Evolutionary conservation across 2,888 invertebrate species (phyloP).

Genomic region (Temnothorax rugatulus): DNA sequence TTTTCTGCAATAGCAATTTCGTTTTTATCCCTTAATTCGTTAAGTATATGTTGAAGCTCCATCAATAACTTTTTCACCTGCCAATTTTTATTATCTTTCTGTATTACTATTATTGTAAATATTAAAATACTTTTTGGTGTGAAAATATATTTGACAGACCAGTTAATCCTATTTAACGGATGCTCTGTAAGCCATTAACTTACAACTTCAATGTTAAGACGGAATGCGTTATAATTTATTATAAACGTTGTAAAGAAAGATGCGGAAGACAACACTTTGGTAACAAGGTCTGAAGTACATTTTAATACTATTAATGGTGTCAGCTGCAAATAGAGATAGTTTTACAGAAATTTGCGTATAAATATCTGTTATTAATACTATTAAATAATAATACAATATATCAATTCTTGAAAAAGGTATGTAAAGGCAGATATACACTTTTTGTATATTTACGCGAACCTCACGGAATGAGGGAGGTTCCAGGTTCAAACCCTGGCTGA

Average conservation of each 20-base stretch:
- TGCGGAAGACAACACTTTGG: background rate
- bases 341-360: background rate
- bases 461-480: no score
- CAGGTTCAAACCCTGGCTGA: no score
- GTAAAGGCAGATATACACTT: no score
- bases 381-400: no score
- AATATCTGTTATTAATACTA: background rate
- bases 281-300: background rate
- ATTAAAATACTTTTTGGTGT: background rate
- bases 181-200: background rate
- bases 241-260: background rate
- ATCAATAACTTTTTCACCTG: background rate
- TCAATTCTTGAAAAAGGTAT: no score
- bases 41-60: background rate
- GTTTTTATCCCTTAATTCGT: background rate
- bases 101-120: background rate
- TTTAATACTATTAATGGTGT: background rate
- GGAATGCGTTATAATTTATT: background rate
- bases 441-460: no score
- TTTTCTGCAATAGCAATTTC: constrained; percentile 40
- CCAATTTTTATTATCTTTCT: background rate
- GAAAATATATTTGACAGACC: background rate
- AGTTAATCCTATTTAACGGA: background rate
- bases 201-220: background rate
- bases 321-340: background rate